phyloP scores from a whole-genome alignment of 2,113 vertebrate genomes.

The Merops nubicus region DNA sequence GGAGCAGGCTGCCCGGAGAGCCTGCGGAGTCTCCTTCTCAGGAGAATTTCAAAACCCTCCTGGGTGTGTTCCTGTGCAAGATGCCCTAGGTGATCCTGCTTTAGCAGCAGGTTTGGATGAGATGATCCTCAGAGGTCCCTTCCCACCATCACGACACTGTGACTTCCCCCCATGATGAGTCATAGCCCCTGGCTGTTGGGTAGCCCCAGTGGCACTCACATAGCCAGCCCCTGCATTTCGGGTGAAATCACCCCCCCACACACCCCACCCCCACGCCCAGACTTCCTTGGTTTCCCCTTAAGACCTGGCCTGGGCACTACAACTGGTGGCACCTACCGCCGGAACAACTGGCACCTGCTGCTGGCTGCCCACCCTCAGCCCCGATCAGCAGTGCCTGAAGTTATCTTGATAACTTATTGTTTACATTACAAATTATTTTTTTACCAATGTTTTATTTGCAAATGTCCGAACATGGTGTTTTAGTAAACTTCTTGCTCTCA shows the following conservation, averaged over 20 bases:
- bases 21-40: not conserved
- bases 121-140: not conserved
- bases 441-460: not conserved
- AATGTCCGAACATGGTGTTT: accelerated
- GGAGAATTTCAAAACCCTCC: not conserved
- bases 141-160: not conserved
- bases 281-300: not conserved
- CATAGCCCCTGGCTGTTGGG: not conserved
- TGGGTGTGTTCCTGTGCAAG: not conserved
- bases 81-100: not conserved
- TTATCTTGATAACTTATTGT: accelerated
- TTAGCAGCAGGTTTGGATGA: not conserved
- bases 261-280: too few relatives aligned
- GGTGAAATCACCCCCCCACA: too few relatives aligned
- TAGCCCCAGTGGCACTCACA: too few relatives aligned
- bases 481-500: not conserved
- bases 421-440: not conserved
- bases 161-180: too few relatives aligned
- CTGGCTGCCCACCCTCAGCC: too few relatives aligned
- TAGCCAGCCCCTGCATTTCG: not conserved
- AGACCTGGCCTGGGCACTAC: accelerated
- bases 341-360: accelerated
- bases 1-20: not conserved
- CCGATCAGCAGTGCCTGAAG: too few relatives aligned
- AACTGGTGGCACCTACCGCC: not conserved